Conservation (phyloP, 2,797 vertebrate genomes). For the Otus scops region DNA sequence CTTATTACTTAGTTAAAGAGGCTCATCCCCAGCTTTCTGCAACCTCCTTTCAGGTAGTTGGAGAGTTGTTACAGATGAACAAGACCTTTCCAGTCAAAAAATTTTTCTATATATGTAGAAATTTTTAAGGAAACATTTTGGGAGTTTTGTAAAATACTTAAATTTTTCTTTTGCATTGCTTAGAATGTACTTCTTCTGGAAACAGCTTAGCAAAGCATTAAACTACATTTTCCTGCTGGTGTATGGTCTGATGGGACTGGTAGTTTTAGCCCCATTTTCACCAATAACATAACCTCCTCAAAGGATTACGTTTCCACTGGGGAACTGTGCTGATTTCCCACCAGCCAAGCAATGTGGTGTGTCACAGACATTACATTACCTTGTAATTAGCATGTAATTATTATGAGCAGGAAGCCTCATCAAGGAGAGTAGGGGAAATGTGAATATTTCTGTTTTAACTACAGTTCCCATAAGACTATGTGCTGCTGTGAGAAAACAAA, state of each 20-base stretch:
- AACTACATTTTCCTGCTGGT: not conserved
- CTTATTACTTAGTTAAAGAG: too few relatives aligned
- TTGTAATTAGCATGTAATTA: slow-evolving; percentile 14
- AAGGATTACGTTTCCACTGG: not conserved
- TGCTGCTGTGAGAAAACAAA: slow-evolving; percentile 16
- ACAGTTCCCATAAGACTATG: slow-evolving; percentile 9
- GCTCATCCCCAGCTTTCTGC: too few relatives aligned
- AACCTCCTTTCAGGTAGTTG: too few relatives aligned
- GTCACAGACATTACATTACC: not conserved
- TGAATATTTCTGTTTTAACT: not conserved
- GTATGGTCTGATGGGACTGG: not conserved
- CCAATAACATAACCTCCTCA: not conserved
- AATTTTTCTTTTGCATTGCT: not conserved
- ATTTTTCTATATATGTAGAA: not conserved
- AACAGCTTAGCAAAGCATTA: not conserved
- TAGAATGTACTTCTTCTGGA: not conserved
- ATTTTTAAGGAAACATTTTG: not conserved
- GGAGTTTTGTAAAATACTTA: not conserved
- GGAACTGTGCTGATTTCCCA: not conserved
- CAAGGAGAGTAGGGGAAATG: not conserved
- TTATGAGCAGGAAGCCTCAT: not conserved
- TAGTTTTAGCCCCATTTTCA: not conserved
- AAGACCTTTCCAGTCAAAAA: not conserved
- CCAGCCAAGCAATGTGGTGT: not conserved
- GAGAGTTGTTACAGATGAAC: not conserved